Conservation (phyloP, 37 sponge, comb jelly and placozoan species). For the Hormiphora californensis region DNA sequence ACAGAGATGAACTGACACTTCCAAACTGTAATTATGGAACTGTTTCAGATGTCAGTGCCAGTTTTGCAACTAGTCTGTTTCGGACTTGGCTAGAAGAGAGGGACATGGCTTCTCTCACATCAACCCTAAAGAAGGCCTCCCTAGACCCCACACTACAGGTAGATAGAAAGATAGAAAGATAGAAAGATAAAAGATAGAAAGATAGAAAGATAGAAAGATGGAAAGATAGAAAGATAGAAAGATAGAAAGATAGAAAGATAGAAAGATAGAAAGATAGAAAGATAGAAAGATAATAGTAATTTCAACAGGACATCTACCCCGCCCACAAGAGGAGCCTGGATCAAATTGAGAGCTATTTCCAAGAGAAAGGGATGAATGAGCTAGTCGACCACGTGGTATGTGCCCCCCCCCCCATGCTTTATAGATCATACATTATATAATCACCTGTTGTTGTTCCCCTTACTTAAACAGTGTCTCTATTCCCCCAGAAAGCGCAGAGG, state of each 20-base stretch:
- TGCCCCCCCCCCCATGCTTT: too few relatives aligned
- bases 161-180: too few relatives aligned
- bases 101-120: constrained; percentile 16
- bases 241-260: too few relatives aligned
- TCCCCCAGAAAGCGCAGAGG: not conserved
- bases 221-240: too few relatives aligned
- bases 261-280: too few relatives aligned
- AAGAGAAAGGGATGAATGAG: constrained; percentile 20
- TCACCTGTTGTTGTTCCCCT: too few relatives aligned
- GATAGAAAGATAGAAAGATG: too few relatives aligned
- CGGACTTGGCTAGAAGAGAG: constrained; percentile 17
- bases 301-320: not conserved
- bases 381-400: constrained; percentile 13
- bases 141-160: constrained; percentile 33
- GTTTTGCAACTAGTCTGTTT: constrained; percentile 3
- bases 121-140: constrained; percentile 26
- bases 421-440: too few relatives aligned
- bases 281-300: not conserved
- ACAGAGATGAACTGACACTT: too few relatives aligned
- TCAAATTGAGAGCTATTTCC: constrained; percentile 25
- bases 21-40: too few relatives aligned
- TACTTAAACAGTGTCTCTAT: too few relatives aligned
- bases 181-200: too few relatives aligned
- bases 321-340: not conserved
- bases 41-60: constrained; percentile 3